Evolutionary conservation across 2,113 vertebrate species (phyloP).

Genomic region (Larimichthys crocea): DNA sequence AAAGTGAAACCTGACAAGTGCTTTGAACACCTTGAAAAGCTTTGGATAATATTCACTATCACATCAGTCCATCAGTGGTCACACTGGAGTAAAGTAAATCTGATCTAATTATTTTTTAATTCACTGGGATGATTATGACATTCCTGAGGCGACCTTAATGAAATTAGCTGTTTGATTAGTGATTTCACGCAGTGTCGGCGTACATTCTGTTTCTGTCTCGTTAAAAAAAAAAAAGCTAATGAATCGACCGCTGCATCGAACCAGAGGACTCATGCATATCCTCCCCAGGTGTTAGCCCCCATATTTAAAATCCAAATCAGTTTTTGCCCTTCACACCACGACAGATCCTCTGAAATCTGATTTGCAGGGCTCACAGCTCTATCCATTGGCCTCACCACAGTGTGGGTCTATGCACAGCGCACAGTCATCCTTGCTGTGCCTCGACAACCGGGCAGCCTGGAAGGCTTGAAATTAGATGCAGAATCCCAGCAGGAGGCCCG

Average conservation of each 20-base stretch:
- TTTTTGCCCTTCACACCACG: constrained; percentile 24
- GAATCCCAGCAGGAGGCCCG: constrained; percentile 36
- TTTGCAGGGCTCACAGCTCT: not conserved
- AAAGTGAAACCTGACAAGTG: constrained; percentile 18
- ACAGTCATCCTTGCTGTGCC: not conserved
- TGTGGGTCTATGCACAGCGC: not conserved
- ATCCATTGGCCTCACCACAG: constrained; percentile 31
- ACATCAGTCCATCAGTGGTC: constrained; percentile 24
- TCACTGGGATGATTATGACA: constrained; percentile 54
- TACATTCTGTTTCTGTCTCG: constrained; percentile 54
- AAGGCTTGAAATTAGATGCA: constrained; percentile 48
- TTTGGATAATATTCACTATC: constrained; percentile 14
- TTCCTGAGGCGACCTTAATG: constrained; percentile 67
- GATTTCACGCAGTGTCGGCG: constrained; percentile 52
- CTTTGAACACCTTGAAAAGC: constrained; percentile 27
- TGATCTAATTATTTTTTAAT: constrained; percentile 59
- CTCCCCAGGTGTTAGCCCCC: constrained; percentile 37
- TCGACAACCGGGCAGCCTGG: constrained; percentile 16
- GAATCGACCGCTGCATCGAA: constrained; percentile 13
- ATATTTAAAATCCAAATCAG: constrained; percentile 38
- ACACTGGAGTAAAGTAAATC: constrained; percentile 43
- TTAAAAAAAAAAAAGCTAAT: constrained; percentile 46
- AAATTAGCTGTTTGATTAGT: constrained; percentile 70
- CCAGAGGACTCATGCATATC: constrained; percentile 18
- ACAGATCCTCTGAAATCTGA: constrained; percentile 12